Base-by-base conservation (phyloP, 2,888 invertebrate genomes). In the Ichneumoninae sp. region DNA sequence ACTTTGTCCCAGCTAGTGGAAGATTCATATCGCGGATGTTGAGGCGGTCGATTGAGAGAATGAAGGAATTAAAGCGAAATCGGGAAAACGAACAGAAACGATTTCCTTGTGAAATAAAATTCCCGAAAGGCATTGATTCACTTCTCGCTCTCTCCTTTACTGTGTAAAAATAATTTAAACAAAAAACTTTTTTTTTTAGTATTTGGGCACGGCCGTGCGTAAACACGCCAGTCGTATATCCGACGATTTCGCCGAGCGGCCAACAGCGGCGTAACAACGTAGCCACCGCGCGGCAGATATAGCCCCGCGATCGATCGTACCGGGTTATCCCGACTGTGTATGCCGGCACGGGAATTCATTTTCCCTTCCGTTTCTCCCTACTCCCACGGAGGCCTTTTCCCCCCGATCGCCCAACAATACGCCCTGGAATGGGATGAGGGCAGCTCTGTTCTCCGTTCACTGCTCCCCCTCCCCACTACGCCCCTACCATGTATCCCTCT, bases 221-320 rank as follows among this genome's bases (percentile, higher is more conserved):
- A 47, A 68, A 19, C 68, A 13, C 47, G n/a, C 8, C 1, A 30
- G 70, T 36, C 33, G 52, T 70, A 77, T 54, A 76, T 85, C 66
- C 65, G 70, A 78, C 80, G 50, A 83, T 81, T 81, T 52, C 57
- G 79, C 77, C 54, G 75, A 81, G 69, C 75, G 52, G 54, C 16
- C 57, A 44, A 54, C 22, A 54, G 22, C 54, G 54, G 54, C 22
- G 40, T 40, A 40, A 40, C 22, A 8, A 5, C 54, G 36, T 33
- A 40, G 19, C 63, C 36, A 82, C 89, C 86, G 83, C 87, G 85
- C 89, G 87, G 89, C 88, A 89, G 88, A 91, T 90, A 91, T 54
- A 54, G 54, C 90, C 87, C 86, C 16, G 73, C 90, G 89, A 92
- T 92, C 92, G 91, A 92, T 92, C 90, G 89, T 88, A 88, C 90